Base-by-base conservation (phyloP, 30 jellyfish, hydroid and myxozoan genomes). In the Chironex yamaguchii region DNA sequence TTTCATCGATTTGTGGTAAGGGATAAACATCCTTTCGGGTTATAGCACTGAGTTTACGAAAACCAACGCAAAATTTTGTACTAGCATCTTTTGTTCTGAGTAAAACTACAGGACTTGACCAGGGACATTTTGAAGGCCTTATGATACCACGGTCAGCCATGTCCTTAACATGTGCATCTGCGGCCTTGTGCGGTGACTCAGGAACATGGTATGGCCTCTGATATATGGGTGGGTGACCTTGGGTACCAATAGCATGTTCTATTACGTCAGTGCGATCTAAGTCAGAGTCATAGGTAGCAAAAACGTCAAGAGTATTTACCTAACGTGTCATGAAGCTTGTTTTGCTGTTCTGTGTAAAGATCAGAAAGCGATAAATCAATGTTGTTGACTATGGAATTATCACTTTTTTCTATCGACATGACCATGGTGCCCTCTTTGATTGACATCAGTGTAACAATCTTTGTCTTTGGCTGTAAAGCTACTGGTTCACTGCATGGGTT, bases 141-240 rank as follows among this genome's bases (percentile, higher is more conserved):
- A 48, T 48, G 14, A 48, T 11, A 11, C 62, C 62, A 11, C 62
- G 12, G 62, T 12, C 62, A n/a, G 20, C n/a, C 62, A 48, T 48
- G 14, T 48, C 14, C 12, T 48, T n/a, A 12, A 48, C n/a, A 11
- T 48, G 14, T 48, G 12, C n/a, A 48, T 48, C 62, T 11, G 20
- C n/a, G 62, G 62, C 62, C 62, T 48, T n/a, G 12, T n/a, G 62
- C n/a, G 12, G 62, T n/a, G 12, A 11, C n/a, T 12, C 14, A 11
- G 62, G 20, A 11, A 48, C 62, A 48, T n/a, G 62, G 62, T 48
- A 48, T 48, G 62, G 62, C 62, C 62, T 48, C n/a, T 48, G 62
- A 11, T n/a, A 11, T 12, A 48, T 48, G 20, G 62, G 14, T 11
- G 62, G 14, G 62, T 12, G 14, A n/a, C n/a, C 26, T 20, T 4